phyloP scores from a whole-genome alignment of 2,888 invertebrate genomes.

The Drosophila mettleri region DNA sequence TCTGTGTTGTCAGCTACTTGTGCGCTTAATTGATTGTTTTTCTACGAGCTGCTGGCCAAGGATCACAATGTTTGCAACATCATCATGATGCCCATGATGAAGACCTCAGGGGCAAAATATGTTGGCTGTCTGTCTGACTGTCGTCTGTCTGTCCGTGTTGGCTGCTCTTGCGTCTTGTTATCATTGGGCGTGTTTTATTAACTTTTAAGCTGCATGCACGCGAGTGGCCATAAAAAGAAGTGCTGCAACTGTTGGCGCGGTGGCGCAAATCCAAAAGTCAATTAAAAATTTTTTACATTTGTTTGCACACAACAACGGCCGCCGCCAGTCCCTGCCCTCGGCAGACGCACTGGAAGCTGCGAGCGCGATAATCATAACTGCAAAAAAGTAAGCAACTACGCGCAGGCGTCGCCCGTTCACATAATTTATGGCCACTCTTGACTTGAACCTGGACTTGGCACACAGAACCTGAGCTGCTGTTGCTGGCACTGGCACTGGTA shows the following conservation, averaged over 20 bases:
- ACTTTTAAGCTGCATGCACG: conserved; percentile 83
- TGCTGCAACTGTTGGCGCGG: conserved; percentile 70
- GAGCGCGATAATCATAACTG: conserved; percentile 79
- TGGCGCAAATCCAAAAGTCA: conserved; percentile 75
- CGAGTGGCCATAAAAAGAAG: conserved; percentile 77
- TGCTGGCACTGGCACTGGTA: too few relatives aligned
- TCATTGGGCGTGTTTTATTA: conserved; percentile 85
- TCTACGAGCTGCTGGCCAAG: conserved; percentile 66
- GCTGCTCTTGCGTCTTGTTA: conserved; percentile 78
- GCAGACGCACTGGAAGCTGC: conserved; percentile 33
- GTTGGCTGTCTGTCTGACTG: conserved; percentile 27
- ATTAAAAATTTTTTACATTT: conserved; percentile 82
- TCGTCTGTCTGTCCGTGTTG: neutral
- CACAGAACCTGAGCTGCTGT: neutral
- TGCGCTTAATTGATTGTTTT: conserved; percentile 82
- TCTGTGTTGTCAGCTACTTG: conserved; percentile 76
- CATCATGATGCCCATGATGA: conserved; percentile 41
- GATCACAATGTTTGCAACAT: conserved; percentile 50
- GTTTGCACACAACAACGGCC: conserved; percentile 72
- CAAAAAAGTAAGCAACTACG: conserved; percentile 78
- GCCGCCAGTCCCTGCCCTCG: neutral
- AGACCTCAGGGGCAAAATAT: conserved; percentile 83
- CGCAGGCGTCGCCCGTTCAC: conserved; percentile 75
- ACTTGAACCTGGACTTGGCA: neutral
- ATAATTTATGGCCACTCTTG: conserved; percentile 71